Evolutionary conservation across 2,797 vertebrate species (phyloP), one percentile per base, ranked within the genome.

Genomic region (Rhinogobio ventralis): DNA sequence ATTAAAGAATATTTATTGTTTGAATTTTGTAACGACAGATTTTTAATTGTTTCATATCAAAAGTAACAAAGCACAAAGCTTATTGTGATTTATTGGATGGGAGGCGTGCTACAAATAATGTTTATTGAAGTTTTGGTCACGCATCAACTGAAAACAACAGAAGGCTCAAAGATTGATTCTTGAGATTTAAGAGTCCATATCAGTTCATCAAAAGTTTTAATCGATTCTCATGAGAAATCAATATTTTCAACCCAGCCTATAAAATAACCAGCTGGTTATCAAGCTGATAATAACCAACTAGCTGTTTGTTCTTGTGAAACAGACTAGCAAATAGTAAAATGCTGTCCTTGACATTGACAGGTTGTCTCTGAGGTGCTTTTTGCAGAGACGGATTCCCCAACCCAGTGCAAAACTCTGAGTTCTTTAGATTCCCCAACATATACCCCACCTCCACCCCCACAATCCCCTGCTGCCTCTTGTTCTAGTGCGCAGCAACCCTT

Each of bases 291-390:
- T 39, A 8, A 39, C 39, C 39, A 57, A 57, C 55, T 57, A n/a
- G 9, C 55, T 57, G 23, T 57, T 11, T 57, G 23, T 57, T 10
- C 39, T 46, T 66, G 33, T 66, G 20, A 57, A 73, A 67, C 23
- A 25, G 2, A 39, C 3, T 11, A 49, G 4, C 5, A 30, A 62
- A 64, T 11, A 13, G 9, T 28, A 62, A 30, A 19, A 57, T n/a
- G 1, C 42, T 51, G 4, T 89, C 17, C 51, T 86, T 81, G 23
- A 17, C 17, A 25, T 82, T 84, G 62, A 46, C 93, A 96, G 95
- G 95, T 92, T 6, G 92, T 96, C 77, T 95, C 95, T 64, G 94
- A 95, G 90, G 92, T 94, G 2, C 86, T 96, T 75, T 96, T 95
- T 85, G 90, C 93, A 7, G 39, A 86, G 0, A 46, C 30, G 57